A percentile compares a stretch with the other conserved stretches of the same genome.
phyloP scores from a whole-genome alignment of 1,140 invertebrate genomes.

The Proales similis region DNA sequence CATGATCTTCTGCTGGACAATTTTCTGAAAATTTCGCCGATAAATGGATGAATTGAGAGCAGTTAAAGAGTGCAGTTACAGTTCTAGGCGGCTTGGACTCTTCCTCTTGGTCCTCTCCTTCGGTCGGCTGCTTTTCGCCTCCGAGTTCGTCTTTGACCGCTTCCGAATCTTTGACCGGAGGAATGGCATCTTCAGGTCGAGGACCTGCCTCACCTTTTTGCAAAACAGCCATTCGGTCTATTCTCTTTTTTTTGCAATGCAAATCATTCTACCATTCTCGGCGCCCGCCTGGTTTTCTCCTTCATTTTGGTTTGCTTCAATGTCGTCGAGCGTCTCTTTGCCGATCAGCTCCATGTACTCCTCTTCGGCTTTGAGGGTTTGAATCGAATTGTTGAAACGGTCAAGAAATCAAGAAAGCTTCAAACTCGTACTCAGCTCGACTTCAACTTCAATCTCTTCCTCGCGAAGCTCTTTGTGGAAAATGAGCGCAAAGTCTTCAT shows the following conservation, averaged over 20 bases:
- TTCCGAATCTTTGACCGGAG: neutral
- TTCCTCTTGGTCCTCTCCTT: neutral
- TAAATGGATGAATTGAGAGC: neutral
- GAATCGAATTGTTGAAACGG: neutral
- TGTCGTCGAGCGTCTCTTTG: constrained; percentile 9
- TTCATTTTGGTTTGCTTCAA: constrained; percentile 8
- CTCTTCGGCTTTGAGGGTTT: constrained; percentile 5
- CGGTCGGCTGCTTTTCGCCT: neutral
- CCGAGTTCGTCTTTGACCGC: neutral
- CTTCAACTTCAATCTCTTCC: constrained; percentile 52
- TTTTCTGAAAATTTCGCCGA: constrained; percentile 45
- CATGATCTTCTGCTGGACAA: constrained; percentile 50
- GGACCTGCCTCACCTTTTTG: neutral
- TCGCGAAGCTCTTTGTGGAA: constrained; percentile 51
- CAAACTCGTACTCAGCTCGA: constrained; percentile 47
- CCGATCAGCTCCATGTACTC: constrained; percentile 11
- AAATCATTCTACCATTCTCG: neutral
- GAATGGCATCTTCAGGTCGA: neutral
- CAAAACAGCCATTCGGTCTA: too few species aligned
- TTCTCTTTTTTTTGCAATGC: too few species aligned
- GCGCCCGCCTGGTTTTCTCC: neutral
- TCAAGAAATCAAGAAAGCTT: neutral
- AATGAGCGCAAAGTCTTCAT: constrained; percentile 47
- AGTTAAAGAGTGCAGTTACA: neutral
- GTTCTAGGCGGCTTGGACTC: constrained; percentile 1